Base-by-base conservation (phyloP, 2,113 vertebrate species). In the Barbus barbus region DNA sequence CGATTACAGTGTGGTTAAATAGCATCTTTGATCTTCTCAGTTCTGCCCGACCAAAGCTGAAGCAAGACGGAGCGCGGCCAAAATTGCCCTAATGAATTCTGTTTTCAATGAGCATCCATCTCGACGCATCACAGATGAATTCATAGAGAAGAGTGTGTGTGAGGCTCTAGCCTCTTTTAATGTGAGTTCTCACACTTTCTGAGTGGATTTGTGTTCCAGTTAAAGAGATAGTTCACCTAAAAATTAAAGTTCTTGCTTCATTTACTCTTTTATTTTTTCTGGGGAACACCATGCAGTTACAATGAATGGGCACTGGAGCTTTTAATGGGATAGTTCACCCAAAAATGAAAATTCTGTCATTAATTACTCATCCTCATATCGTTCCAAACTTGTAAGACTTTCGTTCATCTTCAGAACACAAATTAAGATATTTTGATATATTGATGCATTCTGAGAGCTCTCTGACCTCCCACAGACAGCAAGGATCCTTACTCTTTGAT, bases 21-120 rank as follows among this genome's bases (percentile, higher is more conserved):
- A 13, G 2, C 41, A 31, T 81, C 61, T 67, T 33, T 72, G 51
- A 78, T 78, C 51, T 48, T 28, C 76, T 44, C 91, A 99, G 98
- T 99, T 98, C 91, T 99, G 98, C 38, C 98, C 97, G 0, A 99
- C 98, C 1, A 99, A 99, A 91, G 98, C 98, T 0, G 98, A 99
- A 80, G 98, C 97, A 0, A 93, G 98, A 1, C 91, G 98, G 46
- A 99, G 98, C 0, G 97, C 98, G 0, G 98, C 98, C 12, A 99
- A 99, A 93, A 99, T 99, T 1, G 97, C 98, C 0, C 92, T 99
- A 14, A 99, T 99, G 97, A 99, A 99, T 89, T 99, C 98, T 0
- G 98, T 99, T 56, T 99, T 99, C 87, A 99, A 99, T 0, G 98
- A 99, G 83, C 98, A 99, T 72, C 98, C 98, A 0, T 99, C 97